Percentiles rank a stretch among this genome's conserved stretches.
phyloP scores from a whole-genome alignment of 1,140 invertebrate species.

The Drosophila bipectinata region DNA sequence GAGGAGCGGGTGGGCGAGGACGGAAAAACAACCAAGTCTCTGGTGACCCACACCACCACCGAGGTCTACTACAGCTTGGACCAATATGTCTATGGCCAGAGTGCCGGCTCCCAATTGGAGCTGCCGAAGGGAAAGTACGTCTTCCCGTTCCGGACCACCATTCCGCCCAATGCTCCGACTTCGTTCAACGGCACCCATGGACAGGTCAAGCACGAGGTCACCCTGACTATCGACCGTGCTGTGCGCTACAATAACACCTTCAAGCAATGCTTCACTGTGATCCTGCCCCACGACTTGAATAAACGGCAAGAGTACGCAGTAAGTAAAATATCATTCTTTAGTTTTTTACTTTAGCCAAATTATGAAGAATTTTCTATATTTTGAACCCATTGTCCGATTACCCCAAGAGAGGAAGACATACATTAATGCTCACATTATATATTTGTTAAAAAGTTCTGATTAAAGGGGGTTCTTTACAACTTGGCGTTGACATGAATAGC shows the following conservation, averaged over 20 bases:
- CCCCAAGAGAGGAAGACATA: too few relatives aligned
- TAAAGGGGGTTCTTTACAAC: background rate
- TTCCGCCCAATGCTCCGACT: constrained; percentile 87
- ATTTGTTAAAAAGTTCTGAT: too few relatives aligned
- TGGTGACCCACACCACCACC: constrained; percentile 63
- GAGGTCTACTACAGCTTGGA: constrained; percentile 74
- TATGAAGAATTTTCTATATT: background rate
- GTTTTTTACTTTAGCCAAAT: too few relatives aligned
- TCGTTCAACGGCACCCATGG: constrained; percentile 90
- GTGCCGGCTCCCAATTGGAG: constrained; percentile 85
- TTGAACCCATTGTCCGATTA: background rate
- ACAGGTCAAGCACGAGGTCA: constrained; percentile 88
- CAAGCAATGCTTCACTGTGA: constrained; percentile 89
- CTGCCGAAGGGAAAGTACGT: constrained; percentile 86
- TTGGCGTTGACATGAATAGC: background rate
- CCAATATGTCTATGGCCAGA: constrained; percentile 70
- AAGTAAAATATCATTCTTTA: constrained; percentile 4
- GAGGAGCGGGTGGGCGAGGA: constrained; percentile 85
- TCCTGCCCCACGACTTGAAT: constrained; percentile 90
- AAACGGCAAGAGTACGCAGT: constrained; percentile 79
- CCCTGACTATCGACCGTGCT: constrained; percentile 88
- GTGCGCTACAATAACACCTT: constrained; percentile 90
- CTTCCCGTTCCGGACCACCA: constrained; percentile 86
- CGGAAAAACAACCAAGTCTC: constrained; percentile 62
- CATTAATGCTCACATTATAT: too few relatives aligned